Evolutionary conservation across 1,140 invertebrate species (phyloP), one percentile per base, ranked within the genome.

Genomic region (Campoletis sonorensis): DNA sequence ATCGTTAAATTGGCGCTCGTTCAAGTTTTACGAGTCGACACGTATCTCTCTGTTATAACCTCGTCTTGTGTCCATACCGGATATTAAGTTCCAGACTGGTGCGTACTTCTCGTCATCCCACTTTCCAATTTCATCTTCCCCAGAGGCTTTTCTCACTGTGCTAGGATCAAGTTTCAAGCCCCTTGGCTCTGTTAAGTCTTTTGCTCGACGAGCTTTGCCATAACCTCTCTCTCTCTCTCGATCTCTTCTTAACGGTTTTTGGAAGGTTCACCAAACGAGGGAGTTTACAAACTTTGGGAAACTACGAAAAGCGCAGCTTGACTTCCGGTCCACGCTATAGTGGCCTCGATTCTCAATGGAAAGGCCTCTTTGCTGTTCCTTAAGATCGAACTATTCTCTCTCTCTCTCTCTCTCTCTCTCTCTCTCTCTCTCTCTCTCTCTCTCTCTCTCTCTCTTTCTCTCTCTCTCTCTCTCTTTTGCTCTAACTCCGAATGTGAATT

Each of bases 281-380:
- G 61, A 64, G 61, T 64, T 64, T 64, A 5, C 61, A 64, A 64
- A 64, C 61, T 64, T 26, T 23, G 11, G 4, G 4, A 26, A 26
- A 23, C n/a, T 26, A 23, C 61, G 61, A 26, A 64, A 64, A 64
- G 61, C 61, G 13, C 61, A 64, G 61, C 61, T 64, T 64, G 61
- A 27, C 61, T 64, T 64, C 61, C 61, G 61, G 61, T 64, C 61
- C 23, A 26, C 61, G 23, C 23, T 26, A 4, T 64, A 13, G 11
- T 23, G 61, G n/a, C 61, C 61, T 64, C 21, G 61, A 26, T 64
- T 64, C 51, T n/a, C 51, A 21, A n/a, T 4, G 51, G 51, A 21
- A 13, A n/a, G 21, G 61, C 21, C 61, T 64, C 61, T 64, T 23
- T 27, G 61, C 61, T 27, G 1, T 64, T 64, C 23, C 23, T 23